Percentiles rank a stretch among this genome's conserved stretches.
Conservation (phyloP, 2,113 vertebrate species). For the Cettia cetti region DNA sequence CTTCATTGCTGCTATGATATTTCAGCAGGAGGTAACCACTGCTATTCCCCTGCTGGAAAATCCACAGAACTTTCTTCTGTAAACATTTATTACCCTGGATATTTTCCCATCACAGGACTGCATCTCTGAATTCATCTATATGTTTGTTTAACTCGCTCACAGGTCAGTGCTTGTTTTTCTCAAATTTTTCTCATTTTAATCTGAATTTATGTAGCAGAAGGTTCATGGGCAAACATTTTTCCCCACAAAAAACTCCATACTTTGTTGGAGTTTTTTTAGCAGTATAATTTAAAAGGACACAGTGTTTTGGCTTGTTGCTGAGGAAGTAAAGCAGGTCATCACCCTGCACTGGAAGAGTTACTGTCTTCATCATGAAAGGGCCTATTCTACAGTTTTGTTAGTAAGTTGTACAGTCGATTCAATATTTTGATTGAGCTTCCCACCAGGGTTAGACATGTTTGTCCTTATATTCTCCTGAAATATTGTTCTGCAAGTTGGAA, state of each 20-base stretch:
- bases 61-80: constrained; percentile 15
- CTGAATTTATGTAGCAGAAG: background rate
- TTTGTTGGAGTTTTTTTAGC: background rate
- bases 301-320: background rate
- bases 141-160: constrained; percentile 17
- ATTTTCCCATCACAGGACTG: background rate
- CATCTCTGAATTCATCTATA: background rate
- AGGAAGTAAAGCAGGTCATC: background rate
- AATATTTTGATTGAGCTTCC: background rate
- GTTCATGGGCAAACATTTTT: background rate
- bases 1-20: constrained; percentile 50
- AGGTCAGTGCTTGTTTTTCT: constrained; percentile 14
- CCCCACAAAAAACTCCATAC: background rate
- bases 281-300: background rate
- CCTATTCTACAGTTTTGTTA: background rate
- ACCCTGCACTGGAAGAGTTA: background rate
- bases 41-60: background rate
- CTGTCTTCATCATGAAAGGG: background rate
- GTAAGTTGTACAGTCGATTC: fast-evolving
- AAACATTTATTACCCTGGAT: constrained; percentile 3
- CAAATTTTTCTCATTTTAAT: background rate
- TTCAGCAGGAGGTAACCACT: constrained; percentile 37
- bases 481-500: background rate
- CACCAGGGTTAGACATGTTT: background rate
- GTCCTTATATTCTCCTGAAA: background rate